phyloP scores from a whole-genome alignment of 2,113 vertebrate genomes.

The Tachuris rubrigastra region DNA sequence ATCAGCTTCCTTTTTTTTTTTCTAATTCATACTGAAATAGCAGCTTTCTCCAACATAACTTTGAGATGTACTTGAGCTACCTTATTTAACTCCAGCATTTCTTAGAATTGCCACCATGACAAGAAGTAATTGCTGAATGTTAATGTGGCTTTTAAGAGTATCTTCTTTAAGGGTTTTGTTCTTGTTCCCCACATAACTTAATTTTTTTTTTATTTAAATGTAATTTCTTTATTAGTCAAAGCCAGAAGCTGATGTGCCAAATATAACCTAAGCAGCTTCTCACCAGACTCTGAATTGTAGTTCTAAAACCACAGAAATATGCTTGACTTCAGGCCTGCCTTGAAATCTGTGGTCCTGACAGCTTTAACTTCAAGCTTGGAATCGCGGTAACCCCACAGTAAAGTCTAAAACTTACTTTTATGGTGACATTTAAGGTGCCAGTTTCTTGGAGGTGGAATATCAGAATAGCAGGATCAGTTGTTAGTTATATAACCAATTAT shows the following conservation, averaged over 20 bases:
- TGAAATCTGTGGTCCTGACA: not conserved
- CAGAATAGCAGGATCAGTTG: not conserved
- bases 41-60: not conserved
- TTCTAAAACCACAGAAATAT: not conserved
- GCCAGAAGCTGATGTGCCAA: not conserved
- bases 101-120: not conserved
- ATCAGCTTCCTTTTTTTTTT: not conserved
- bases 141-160: not conserved
- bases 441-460: not conserved
- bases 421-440: not conserved
- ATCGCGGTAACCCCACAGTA: not conserved
- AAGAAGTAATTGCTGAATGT: not conserved
- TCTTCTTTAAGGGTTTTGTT: not conserved
- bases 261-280: not conserved
- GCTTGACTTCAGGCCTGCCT: not conserved
- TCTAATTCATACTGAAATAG: not conserved
- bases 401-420: not conserved
- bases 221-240: not conserved
- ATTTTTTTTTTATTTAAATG: not conserved
- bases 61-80: not conserved
- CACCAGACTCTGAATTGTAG: not conserved
- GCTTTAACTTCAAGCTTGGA: not conserved
- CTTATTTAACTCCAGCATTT: not conserved
- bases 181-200: not conserved
- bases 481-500: not conserved